Evolutionary conservation across 2,888 invertebrate genomes (phyloP), one percentile per base, ranked within the genome.

Genomic region (Dynastes tityus): DNA sequence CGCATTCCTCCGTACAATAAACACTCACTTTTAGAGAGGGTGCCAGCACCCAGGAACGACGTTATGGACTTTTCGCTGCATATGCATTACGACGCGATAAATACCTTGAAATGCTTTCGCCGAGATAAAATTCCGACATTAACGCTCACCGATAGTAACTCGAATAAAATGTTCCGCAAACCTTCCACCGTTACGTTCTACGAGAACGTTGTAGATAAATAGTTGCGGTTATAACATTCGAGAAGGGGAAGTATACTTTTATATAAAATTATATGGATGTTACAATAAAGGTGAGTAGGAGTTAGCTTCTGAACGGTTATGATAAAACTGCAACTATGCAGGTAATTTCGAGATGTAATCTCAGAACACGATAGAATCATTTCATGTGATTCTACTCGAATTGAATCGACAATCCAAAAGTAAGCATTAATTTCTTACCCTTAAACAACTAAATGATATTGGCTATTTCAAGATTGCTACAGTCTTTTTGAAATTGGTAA

Each of bases 1-100:
- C 73, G 29, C 40, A 73, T 73, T 73, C 27, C 22, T n/a, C 29
- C 53, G 73, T 58, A 73, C 61, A 73, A 73, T 61, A 73, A 73
- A 73, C 73, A 73, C 73, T 40, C 58, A 73, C 73, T 73, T 73
- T 58, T 53, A 8, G 58, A 13, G 49, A 61, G 37, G 40, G 37
- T 37, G 53, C 58, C 16, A 58, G 63, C 40, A 61, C 37, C 45
- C 58, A 29, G 29, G 58, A 73, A 73, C 73, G 58, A 73, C 40
- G 29, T 73, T 73, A 73, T 73, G 73, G 71, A 73, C 73, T 58
- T 73, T 73, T 61, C 55, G 73, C 45, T 63, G 61, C 73, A 74
- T 63, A 63, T 74, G 63, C 73, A 74, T 63, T 63, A 74, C 73
- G 73, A 61, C 61, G 61, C 27, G 27, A 27, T 63, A 74, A 74